Base-by-base conservation (phyloP, 2,113 vertebrate species). In the Alexandromys fortis region DNA sequence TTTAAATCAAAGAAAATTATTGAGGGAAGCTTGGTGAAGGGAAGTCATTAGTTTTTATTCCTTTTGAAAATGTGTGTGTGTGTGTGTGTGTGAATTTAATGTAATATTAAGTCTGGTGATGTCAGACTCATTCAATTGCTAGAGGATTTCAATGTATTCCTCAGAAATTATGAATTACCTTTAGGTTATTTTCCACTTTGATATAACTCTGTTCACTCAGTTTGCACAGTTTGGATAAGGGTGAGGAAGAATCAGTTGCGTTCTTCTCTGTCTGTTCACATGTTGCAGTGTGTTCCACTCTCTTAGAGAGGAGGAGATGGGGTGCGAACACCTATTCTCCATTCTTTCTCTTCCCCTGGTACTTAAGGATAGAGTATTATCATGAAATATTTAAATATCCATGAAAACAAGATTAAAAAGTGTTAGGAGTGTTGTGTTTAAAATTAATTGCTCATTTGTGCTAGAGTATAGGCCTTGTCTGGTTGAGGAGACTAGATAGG, bases 1-100 rank as follows among this genome's bases (percentile, higher is more conserved):
- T 96, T 73, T 88, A 72, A 94, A 65, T 86, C 42, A 95, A 95
- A 58, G 86, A 90, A 91, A 91, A 61, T 77, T 89, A 91, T 30
- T 65, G 3, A 76, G 35, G 79, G 91, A 96, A 91, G 33, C 8
- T 73, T 86, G 70, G 73, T 63, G 8, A 73, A 89, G 7, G 26
- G 16, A 89, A 94, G 86, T 82, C 3, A 49, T 86, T 86, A 42
- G 70, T 89, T 89, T 65, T 95, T 22, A 91, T 85, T 92, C 24
- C 16, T 91, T 92, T 38, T 81, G 28, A 96, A 87, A 95, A 63
- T 42, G 4, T 16, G 55, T 82, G 19, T 81, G 26, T 55, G 35
- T 95, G 4, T 16, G 55, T 75, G 19, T 75, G 35, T 47, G 35
- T 94, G 47, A 65, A 87, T 95, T 81, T 86, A 90, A 82, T 86